These are phyloP conservation scores for Eupithecia dodoneata DNA, from an alignment of 2,888 invertebrate genomes.

Conservation along the genomic window DNA sequence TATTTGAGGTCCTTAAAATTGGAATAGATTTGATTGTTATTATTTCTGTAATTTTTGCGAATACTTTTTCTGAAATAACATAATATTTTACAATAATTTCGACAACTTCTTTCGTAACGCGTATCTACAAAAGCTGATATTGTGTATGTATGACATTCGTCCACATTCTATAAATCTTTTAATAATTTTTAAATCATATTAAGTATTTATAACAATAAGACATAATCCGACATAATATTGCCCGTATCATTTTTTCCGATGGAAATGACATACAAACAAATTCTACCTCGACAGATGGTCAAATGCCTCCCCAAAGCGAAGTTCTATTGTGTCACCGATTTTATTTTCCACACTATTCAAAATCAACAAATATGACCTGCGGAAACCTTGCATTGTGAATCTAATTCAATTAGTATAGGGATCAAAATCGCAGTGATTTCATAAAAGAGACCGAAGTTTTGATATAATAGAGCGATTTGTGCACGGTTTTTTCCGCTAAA, in stretches of 20 bases:
- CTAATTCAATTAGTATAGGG: slow-evolving; percentile 39
- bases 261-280: slow-evolving; percentile 62
- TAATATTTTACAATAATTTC: not conserved
- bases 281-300: slow-evolving; percentile 67
- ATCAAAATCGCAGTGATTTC: slow-evolving; percentile 22
- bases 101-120: not conserved
- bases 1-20: not conserved
- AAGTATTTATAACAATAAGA: slow-evolving; percentile 1
- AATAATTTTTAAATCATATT: not conserved
- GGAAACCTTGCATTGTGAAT: slow-evolving; percentile 17
- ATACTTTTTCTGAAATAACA: not conserved
- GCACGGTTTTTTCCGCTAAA: slow-evolving; percentile 36
- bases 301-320: slow-evolving; percentile 58
- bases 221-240: slow-evolving; percentile 13
- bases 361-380: slow-evolving; percentile 41
- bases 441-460: slow-evolving; percentile 39
- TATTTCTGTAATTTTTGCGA: not conserved
- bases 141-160: not conserved
- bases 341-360: slow-evolving; percentile 53
- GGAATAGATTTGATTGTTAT: not conserved
- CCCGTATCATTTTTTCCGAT: slow-evolving; percentile 40
- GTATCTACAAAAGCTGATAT: not conserved
- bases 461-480: slow-evolving; percentile 51
- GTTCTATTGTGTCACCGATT: slow-evolving; percentile 60
- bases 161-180: not conserved